A percentile compares a stretch with the other conserved stretches of the same genome.
phyloP scores from a whole-genome alignment of 2,888 invertebrate genomes.

The Drosophila recens region DNA sequence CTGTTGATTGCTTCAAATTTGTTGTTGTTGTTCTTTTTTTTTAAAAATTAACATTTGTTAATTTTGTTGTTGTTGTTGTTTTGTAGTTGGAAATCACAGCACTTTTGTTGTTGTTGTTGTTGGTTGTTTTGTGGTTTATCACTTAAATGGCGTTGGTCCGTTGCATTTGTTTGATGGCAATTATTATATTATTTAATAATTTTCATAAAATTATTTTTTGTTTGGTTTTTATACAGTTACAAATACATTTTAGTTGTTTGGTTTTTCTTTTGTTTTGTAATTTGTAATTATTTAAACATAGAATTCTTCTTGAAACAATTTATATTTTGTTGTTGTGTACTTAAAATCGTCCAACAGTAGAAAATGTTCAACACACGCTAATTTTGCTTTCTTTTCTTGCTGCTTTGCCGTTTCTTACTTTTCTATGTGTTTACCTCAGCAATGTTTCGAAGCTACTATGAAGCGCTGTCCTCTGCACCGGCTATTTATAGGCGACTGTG shows the following conservation, averaged over 20 bases:
- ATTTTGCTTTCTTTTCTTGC: slow-evolving; percentile 58
- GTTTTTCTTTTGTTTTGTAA: slow-evolving; percentile 9
- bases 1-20: slow-evolving; percentile 70
- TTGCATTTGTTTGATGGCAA: slow-evolving; percentile 81
- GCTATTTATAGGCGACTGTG: slow-evolving; percentile 73
- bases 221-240: slow-evolving; percentile 39
- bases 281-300: slow-evolving; percentile 48
- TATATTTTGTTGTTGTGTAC: slow-evolving; percentile 40
- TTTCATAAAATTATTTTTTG: slow-evolving; percentile 62
- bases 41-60: slow-evolving; percentile 58
- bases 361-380: slow-evolving; percentile 61
- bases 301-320: slow-evolving; percentile 76
- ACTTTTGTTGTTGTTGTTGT: slow-evolving; percentile 73
- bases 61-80: slow-evolving; percentile 50
- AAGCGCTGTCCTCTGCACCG: slow-evolving; percentile 31
- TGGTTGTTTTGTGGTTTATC: slow-evolving; percentile 69
- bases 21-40: slow-evolving; percentile 41
- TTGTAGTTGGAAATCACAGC: slow-evolving; percentile 82
- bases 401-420: slow-evolving; percentile 60
- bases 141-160: slow-evolving; percentile 83
- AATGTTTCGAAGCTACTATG: slow-evolving; percentile 80
- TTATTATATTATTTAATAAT: slow-evolving; percentile 56
- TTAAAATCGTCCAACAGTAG: slow-evolving; percentile 63
- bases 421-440: slow-evolving; percentile 65
- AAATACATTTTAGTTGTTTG: slow-evolving; percentile 58